Percentiles rank a stretch among this genome's conserved stretches.
These are phyloP conservation scores for Drosophila fuyamai DNA, from an alignment of 1,140 invertebrate genomes.

Conservation along the genomic window DNA sequence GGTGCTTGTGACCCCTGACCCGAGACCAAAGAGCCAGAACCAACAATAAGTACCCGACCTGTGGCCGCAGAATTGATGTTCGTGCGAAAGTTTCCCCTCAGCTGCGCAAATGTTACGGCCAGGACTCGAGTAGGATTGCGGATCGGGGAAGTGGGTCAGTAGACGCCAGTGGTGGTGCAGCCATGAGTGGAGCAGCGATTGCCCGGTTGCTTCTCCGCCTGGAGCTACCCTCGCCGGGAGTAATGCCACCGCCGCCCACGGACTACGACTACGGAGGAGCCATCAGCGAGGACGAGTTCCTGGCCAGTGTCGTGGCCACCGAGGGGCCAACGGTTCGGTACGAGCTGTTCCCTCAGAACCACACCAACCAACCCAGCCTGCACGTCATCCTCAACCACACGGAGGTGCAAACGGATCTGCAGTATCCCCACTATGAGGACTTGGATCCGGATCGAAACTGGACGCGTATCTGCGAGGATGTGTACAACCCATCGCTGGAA, in stretches of 20 bases:
- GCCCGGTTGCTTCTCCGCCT: slow-evolving; percentile 54
- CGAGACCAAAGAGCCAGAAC: slow-evolving; percentile 8
- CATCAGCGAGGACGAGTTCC: slow-evolving; percentile 59
- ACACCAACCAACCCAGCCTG: background rate
- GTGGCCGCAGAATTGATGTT: slow-evolving; percentile 58
- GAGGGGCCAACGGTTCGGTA: slow-evolving; percentile 50
- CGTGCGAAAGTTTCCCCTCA: slow-evolving; percentile 45
- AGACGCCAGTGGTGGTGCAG: slow-evolving; percentile 1
- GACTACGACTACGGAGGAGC: slow-evolving; percentile 56
- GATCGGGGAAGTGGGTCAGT: slow-evolving; percentile 9
- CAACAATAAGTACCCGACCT: slow-evolving; percentile 22
- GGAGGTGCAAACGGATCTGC: slow-evolving; percentile 33
- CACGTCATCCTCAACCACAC: slow-evolving; percentile 24
- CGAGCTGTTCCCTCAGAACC: slow-evolving; percentile 29
- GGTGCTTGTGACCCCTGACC: slow-evolving; percentile 23
- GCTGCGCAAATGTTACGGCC: slow-evolving; percentile 46
- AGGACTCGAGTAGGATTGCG: background rate
- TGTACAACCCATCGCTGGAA: slow-evolving; percentile 63
- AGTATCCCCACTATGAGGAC: slow-evolving; percentile 59
- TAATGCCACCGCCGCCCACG: slow-evolving; percentile 53
- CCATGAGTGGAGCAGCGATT: slow-evolving; percentile 39
- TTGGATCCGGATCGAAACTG: slow-evolving; percentile 50
- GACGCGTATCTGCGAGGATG: slow-evolving; percentile 62
- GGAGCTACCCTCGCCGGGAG: slow-evolving; percentile 40
- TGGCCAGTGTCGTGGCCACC: slow-evolving; percentile 59